Base-by-base conservation (phyloP, 2,113 vertebrate species). In the Leucopternis melanops region DNA sequence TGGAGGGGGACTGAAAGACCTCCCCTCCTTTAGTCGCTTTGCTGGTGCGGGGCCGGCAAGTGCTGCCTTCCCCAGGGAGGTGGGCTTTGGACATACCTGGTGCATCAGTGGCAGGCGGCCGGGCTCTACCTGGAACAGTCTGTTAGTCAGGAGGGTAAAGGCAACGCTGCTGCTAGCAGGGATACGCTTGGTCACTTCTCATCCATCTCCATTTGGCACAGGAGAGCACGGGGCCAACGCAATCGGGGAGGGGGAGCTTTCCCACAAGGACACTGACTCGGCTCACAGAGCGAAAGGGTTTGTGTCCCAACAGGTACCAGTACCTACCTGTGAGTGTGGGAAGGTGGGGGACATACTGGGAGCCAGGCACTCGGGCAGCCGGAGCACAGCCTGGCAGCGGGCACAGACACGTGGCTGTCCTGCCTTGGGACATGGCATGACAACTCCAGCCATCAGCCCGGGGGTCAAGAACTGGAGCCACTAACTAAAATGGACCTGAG, bases 211-310 rank as follows among this genome's bases (percentile, higher is more conserved):
- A 10, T 96, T 97, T 97, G 97, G 97, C 97, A 97, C 95, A 86
- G 95, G 95, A 93, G 91, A 70, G 91, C 50, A 17, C 29, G 2
- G 81, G 81, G 92, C 94, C 91, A 91, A 12, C 1, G 3, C 72
- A 61, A 18, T 5, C 0, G 0, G 65, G 83, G 66, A 72, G 50
- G 44, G 25, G 36, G 71, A 44, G 66, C 31, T 91, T 67, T 74
- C 69, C 92, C 92, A 84, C 10, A 5, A 75, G 83, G 86, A 92
- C 88, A 93, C 3, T 0, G 92, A 79, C 77, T 95, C 83, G 0
- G 92, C 95, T 97, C 96, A 95, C 91, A 79, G 97, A 96, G 94
- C 91, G 13, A 86, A 92, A 96, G 94, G 94, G 67, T 96, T 85
- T 0, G 44, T 94, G 89, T 95, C 91, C 92, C 91, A 49, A 8